Evolutionary conservation across 2,113 vertebrate species (phyloP).

Genomic region (Ia io): DNA sequence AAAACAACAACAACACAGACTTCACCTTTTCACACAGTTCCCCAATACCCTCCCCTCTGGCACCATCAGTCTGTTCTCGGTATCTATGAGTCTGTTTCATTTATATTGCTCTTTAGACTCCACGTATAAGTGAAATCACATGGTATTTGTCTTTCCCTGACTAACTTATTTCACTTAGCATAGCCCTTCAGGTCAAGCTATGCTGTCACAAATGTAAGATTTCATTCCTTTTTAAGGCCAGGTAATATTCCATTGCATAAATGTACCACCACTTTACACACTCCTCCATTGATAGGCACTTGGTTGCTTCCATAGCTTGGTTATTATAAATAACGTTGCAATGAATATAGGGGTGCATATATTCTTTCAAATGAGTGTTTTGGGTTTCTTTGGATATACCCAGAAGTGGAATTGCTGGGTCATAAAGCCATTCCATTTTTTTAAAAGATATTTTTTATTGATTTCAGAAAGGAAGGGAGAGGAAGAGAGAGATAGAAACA

Average conservation of each 20-base stretch:
- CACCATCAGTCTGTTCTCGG: background rate
- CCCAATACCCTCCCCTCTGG: background rate
- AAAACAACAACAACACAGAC: too few species aligned
- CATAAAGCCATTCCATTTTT: background rate
- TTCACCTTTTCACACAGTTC: background rate
- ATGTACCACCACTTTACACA: background rate
- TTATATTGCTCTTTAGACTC: background rate
- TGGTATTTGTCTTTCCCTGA: background rate
- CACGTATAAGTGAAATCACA: background rate
- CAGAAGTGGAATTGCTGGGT: background rate
- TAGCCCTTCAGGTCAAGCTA: background rate
- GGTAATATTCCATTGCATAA: background rate
- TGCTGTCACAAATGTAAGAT: background rate
- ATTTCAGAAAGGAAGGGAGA: too few species aligned
- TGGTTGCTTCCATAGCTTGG: background rate
- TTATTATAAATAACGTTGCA: background rate
- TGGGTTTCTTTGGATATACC: background rate
- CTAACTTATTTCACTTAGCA: background rate
- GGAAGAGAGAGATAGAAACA: too few species aligned
- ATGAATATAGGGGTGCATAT: background rate
- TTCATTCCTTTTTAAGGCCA: background rate
- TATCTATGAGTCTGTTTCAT: background rate
- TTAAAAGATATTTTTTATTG: too few species aligned
- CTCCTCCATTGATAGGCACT: background rate
- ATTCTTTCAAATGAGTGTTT: background rate